phyloP scores from a whole-genome alignment of 2,888 invertebrate species.

The Mimas tiliae region DNA sequence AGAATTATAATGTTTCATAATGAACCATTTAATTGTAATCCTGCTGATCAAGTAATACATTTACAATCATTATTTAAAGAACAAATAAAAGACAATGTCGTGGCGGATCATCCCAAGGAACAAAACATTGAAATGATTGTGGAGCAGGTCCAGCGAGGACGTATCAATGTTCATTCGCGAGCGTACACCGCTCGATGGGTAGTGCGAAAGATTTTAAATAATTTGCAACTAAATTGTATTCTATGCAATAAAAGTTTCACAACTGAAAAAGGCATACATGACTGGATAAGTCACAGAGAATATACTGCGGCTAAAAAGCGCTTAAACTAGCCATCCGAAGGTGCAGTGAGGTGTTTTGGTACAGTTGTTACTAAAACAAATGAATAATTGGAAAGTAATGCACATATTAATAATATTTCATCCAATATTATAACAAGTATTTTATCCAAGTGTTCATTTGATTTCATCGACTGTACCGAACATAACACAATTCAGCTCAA shows the following conservation, averaged over 20 bases:
- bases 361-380: slow-evolving; percentile 35
- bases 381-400: slow-evolving; percentile 35
- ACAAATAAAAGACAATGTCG: slow-evolving; percentile 4
- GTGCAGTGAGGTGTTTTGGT: slow-evolving; percentile 35
- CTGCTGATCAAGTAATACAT: slow-evolving; percentile 25
- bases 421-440: slow-evolving; percentile 32
- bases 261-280: slow-evolving; percentile 28
- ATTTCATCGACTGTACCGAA: no score
- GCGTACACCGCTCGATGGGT: slow-evolving; percentile 43
- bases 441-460: slow-evolving; percentile 35
- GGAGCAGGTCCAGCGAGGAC: no score
- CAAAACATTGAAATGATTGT: no score
- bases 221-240: slow-evolving; percentile 24
- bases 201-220: slow-evolving; percentile 32
- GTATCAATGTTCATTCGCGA: no score
- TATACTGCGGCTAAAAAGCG: no score
- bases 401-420: slow-evolving; percentile 1
- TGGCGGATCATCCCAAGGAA: no score
- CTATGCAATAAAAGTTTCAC: not conserved
- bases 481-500: not conserved
- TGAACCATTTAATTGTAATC: slow-evolving; percentile 30
- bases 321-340: slow-evolving; percentile 36
- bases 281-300: no score
- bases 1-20: slow-evolving; percentile 28
- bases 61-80: slow-evolving; percentile 20